Base-by-base conservation (phyloP, 2,888 invertebrate genomes). In the Glaucopsyche alexis region DNA sequence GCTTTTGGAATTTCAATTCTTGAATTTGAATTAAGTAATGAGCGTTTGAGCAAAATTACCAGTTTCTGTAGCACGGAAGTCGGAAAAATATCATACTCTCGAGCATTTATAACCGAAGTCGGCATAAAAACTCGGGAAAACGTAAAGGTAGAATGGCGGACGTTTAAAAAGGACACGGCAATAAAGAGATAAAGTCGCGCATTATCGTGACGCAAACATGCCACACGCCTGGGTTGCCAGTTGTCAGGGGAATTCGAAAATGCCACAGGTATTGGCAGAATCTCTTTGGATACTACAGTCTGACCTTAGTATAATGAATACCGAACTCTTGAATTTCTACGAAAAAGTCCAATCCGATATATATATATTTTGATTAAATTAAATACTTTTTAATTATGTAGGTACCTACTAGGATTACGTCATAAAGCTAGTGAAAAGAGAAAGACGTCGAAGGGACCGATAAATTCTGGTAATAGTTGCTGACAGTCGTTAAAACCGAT, bases 151-250 rank as follows among this genome's bases (percentile, higher is more conserved):
- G 47, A 69, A 69, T 49, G 47, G 69, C 29, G 19, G 19, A 49
- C 47, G 29, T 29, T 69, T 29, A 19, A 6, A 67, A 45, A 67
- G 67, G 45, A 67, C 69, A 69, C 19, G 49, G 47, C 69, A 69
- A 69, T 69, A 49, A 67, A 45, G 67, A 47, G 29, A 45, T 49
- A 69, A 69, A 69, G 29, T 47, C 69, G 69, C 29, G 29, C 49
- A 69, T 69, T 49, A 69, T 47, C 49, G 19, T 47, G 29, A 38
- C 49, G 45, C 29, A 45, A 67, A 16, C 67, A 66, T 42, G 47
- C 1, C 69, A 67, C n/a, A 67, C 45, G 11, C 29, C 29, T 29
- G 69, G 45, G 19, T 19, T 38, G 29, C 47, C 49, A 69, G 16
- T 45, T 45, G 11, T 11, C 19, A 60, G 38, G 29, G 7, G 29